A percentile compares a stretch with the other conserved stretches of the same genome.
Evolutionary conservation across 2,797 vertebrate species (phyloP).

Genomic region (Periophthalmus magnuspinnatus): DNA sequence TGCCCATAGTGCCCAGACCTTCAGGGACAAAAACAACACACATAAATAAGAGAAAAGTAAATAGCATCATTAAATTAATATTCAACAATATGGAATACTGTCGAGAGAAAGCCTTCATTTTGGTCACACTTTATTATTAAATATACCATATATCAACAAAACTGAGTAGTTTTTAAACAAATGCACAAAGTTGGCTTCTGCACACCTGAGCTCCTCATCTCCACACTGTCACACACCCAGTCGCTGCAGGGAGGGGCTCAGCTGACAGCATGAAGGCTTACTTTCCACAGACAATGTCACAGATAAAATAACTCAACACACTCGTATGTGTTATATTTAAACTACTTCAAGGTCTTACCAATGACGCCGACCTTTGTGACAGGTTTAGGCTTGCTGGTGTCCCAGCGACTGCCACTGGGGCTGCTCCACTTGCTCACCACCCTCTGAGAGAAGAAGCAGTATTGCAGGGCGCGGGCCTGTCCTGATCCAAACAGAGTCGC

Average conservation of each 20-base stretch:
- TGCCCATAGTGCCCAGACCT: conserved; percentile 96
- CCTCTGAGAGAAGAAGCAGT: conserved; percentile 88
- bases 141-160: not conserved
- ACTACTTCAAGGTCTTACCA: conserved; percentile 74
- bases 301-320: conserved; percentile 22
- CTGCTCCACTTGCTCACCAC: conserved; percentile 78
- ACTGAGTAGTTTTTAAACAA: conserved; percentile 9
- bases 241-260: conserved; percentile 43
- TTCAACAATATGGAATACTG: not conserved
- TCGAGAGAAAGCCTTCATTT: not conserved
- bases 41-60: not conserved
- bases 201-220: conserved; percentile 46
- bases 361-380: conserved; percentile 84
- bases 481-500: conserved; percentile 75
- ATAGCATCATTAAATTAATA: not conserved
- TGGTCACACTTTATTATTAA: not conserved
- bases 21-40: conserved; percentile 34
- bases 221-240: conserved; percentile 49
- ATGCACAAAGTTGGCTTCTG: conserved; percentile 37
- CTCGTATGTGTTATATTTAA: conserved; percentile 11
- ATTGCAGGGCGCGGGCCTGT: conserved; percentile 86
- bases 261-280: conserved; percentile 38
- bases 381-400: conserved; percentile 71
- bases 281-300: conserved; percentile 39
- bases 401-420: conserved; percentile 82